Conservation (phyloP, 1,140 invertebrate species). For the Macrotrachela quadricornifera region DNA sequence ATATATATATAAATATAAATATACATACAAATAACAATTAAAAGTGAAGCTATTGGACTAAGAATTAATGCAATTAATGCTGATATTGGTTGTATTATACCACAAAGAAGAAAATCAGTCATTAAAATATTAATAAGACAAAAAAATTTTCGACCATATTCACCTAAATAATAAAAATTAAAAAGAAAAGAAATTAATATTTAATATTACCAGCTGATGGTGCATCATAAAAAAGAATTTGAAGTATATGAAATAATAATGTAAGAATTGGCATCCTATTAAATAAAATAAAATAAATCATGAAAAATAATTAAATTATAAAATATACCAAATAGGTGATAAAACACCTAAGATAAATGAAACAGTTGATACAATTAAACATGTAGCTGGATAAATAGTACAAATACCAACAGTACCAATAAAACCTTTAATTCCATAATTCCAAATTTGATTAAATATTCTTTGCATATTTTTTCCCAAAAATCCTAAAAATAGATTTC, state of each 20-base stretch:
- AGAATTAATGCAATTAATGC: constrained; percentile 47
- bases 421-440: constrained; percentile 64
- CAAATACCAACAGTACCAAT: constrained; percentile 54
- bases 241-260: too few species aligned
- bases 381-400: constrained; percentile 52
- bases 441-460: constrained; percentile 68
- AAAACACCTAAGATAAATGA: constrained; percentile 47
- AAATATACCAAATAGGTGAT: constrained; percentile 47
- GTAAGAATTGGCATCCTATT: constrained; percentile 34
- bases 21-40: constrained; percentile 45
- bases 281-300: constrained; percentile 49
- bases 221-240: constrained; percentile 54
- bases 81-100: constrained; percentile 52
- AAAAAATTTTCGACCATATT: constrained; percentile 23
- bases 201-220: constrained; percentile 43
- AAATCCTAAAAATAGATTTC: too few species aligned
- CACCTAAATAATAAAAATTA: neutral
- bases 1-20: too few species aligned
- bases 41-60: constrained; percentile 50
- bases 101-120: constrained; percentile 55
- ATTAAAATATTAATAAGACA: constrained; percentile 55
- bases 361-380: constrained; percentile 41
- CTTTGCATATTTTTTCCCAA: constrained; percentile 68
- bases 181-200: too few species aligned
- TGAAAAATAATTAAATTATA: constrained; percentile 41